Percentiles rank a stretch among this genome's conserved stretches.
Evolutionary conservation across 2,113 vertebrate species (phyloP).

Genomic region (Myodes glareolus): DNA sequence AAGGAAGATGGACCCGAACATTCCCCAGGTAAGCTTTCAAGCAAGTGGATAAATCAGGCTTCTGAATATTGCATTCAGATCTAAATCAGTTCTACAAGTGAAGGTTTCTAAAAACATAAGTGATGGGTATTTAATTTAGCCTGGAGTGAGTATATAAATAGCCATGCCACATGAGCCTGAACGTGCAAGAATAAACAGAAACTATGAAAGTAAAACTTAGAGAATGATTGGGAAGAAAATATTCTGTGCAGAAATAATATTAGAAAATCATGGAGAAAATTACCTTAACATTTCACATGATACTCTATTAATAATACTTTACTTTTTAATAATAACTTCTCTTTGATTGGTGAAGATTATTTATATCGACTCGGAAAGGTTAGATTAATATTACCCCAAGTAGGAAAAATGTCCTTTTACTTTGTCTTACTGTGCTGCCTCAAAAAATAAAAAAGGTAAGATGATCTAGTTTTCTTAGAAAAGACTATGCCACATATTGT

Average conservation of each 20-base stretch:
- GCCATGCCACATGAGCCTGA: background rate
- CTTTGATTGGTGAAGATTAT: background rate
- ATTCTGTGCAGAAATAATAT: background rate
- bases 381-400: background rate
- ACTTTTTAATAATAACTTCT: constrained; percentile 20
- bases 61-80: background rate
- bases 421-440: background rate
- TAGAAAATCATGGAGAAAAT: background rate
- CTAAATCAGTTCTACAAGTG: background rate
- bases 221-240: constrained; percentile 11
- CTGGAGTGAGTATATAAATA: background rate
- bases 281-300: background rate
- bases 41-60: background rate
- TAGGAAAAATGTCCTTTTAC: background rate
- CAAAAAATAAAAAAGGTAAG: background rate
- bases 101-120: background rate
- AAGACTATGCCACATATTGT: background rate
- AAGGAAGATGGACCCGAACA: background rate
- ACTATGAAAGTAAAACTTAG: background rate
- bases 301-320: background rate
- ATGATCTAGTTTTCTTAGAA: constrained; percentile 14
- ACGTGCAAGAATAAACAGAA: background rate
- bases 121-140: background rate
- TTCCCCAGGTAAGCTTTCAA: background rate
- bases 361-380: background rate